Evolutionary conservation across 2,113 vertebrate species (phyloP).

Genomic region (Dissostichus mawsoni): DNA sequence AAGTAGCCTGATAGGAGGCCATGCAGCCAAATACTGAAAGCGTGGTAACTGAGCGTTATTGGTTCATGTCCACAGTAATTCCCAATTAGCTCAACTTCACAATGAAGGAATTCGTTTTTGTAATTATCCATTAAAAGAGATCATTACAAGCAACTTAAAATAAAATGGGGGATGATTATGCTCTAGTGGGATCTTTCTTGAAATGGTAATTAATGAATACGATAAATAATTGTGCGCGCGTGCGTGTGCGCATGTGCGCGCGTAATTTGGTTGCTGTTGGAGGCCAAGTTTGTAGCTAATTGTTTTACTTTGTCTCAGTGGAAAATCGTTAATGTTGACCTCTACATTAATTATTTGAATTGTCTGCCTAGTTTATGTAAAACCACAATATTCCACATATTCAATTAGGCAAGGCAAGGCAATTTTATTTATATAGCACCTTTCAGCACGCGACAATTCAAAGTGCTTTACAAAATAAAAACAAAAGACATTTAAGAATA

Average conservation of each 20-base stretch:
- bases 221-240: background rate
- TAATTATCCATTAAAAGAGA: background rate
- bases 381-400: background rate
- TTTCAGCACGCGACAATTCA: too few relatives aligned
- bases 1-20: background rate
- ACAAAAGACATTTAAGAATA: too few relatives aligned
- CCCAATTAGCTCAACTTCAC: constrained; percentile 4
- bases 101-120: background rate
- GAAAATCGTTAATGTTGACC: too few relatives aligned
- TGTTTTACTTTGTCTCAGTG: too few relatives aligned
- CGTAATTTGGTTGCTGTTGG: background rate
- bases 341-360: too few relatives aligned
- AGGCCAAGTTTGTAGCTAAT: background rate
- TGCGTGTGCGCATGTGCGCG: background rate
- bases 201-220: background rate
- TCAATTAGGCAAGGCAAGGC: background rate
- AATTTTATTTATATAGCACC: too few relatives aligned
- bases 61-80: background rate
- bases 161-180: background rate
- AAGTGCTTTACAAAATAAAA: too few relatives aligned
- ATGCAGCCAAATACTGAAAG: constrained; percentile 20
- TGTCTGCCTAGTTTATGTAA: background rate
- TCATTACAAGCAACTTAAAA: constrained; percentile 10
- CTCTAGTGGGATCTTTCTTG: background rate
- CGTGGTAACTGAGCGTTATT: too few relatives aligned